These are phyloP conservation scores for Toxonevra muliebris DNA, from an alignment of 2,888 invertebrate genomes.

Conservation along the genomic window DNA sequence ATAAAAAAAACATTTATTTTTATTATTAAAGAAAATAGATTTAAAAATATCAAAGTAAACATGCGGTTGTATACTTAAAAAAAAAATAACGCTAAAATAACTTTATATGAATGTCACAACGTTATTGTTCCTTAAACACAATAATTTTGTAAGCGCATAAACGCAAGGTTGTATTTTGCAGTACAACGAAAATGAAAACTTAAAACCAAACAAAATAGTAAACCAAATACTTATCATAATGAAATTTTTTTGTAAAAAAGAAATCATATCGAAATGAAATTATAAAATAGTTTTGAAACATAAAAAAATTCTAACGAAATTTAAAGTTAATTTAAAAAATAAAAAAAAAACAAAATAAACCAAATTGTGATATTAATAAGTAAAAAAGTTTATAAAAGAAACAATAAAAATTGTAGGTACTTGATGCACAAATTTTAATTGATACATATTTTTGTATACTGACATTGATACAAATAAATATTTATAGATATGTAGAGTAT, in stretches of 20 bases:
- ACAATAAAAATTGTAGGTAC: neutral
- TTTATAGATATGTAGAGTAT: too few relatives aligned
- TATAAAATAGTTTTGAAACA: conserved; percentile 21
- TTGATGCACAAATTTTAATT: conserved; percentile 2
- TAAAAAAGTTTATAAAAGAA: conserved; percentile 23
- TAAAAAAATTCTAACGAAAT: neutral
- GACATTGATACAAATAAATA: too few relatives aligned
- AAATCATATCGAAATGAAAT: conserved; percentile 24
- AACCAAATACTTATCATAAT: conserved; percentile 23
- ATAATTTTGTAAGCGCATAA: conserved; percentile 28
- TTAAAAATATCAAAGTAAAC: conserved; percentile 37
- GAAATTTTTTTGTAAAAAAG: conserved; percentile 25
- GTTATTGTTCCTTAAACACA: conserved; percentile 58
- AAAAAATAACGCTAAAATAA: conserved; percentile 15
- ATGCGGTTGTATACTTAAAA: conserved; percentile 60
- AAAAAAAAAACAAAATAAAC: conserved; percentile 7
- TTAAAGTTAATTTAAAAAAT: conserved; percentile 22
- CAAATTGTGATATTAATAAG: neutral
- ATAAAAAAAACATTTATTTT: conserved; percentile 23
- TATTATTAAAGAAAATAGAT: conserved; percentile 25
- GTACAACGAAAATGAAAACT: neutral
- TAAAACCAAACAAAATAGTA: neutral
- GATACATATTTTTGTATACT: neutral
- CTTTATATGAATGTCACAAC: conserved; percentile 56
- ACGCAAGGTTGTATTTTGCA: conserved; percentile 16